Conservation (phyloP, 1,140 invertebrate species). For the Eupristina koningsbergeri region DNA sequence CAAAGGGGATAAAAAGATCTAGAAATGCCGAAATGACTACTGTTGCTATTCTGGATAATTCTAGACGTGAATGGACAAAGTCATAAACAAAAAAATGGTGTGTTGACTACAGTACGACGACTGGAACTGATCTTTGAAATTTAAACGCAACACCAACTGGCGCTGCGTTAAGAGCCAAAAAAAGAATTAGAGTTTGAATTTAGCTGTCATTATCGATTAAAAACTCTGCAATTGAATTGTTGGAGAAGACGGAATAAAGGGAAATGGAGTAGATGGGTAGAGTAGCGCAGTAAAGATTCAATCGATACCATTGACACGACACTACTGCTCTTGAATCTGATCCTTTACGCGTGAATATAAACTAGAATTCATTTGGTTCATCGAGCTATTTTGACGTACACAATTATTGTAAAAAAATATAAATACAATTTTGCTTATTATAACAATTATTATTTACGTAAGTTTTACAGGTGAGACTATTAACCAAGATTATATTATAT, state of each 20-base stretch:
- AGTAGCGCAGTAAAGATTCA: not conserved
- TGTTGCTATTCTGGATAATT: not conserved
- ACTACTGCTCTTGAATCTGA: no score
- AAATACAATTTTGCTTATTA: no score
- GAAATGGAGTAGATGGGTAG: not conserved
- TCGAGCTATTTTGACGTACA: no score
- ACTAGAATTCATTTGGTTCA: no score
- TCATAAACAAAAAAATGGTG: not conserved
- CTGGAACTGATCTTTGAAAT: not conserved
- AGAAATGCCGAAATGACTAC: not conserved
- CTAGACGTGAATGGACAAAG: not conserved
- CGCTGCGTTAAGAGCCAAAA: not conserved
- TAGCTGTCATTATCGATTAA: not conserved
- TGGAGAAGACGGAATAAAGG: not conserved
- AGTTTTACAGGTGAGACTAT: no score
- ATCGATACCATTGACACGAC: no score
- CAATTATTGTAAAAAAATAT: no score
- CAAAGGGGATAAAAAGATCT: not conserved
- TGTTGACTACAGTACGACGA: not conserved
- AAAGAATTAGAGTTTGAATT: not conserved
- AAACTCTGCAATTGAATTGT: not conserved
- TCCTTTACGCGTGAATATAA: no score
- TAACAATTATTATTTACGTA: no score
- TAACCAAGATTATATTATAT: no score
- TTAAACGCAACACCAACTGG: not conserved